These are phyloP conservation scores for Pagrus major DNA, from an alignment of 2,113 vertebrate genomes.

Conservation along the genomic window DNA sequence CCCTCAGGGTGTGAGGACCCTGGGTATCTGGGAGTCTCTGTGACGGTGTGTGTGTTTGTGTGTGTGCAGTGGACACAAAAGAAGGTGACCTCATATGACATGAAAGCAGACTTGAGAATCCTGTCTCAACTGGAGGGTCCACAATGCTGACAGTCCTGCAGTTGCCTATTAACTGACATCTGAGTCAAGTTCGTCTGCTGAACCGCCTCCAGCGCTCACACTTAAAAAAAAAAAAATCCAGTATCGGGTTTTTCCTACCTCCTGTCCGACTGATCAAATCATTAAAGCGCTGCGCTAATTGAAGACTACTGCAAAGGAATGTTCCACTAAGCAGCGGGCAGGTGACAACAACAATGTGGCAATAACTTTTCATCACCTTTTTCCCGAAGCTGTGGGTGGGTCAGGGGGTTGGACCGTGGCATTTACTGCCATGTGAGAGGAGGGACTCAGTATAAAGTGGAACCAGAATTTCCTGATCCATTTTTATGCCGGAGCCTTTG, in stretches of 20 bases:
- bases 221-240: neutral
- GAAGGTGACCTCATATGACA: conserved; percentile 74
- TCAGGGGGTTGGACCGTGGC: conserved; percentile 43
- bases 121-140: conserved; percentile 58
- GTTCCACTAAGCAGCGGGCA: conserved; percentile 13
- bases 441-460: conserved; percentile 51
- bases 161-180: conserved; percentile 57
- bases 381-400: conserved; percentile 35
- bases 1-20: conserved; percentile 57
- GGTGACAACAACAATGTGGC: conserved; percentile 56
- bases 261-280: conserved; percentile 12
- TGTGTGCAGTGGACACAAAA: conserved; percentile 60
- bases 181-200: conserved; percentile 51
- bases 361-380: conserved; percentile 40
- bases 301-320: conserved; percentile 20
- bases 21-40: conserved; percentile 33
- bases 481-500: conserved; percentile 78
- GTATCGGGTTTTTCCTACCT: conserved; percentile 12
- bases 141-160: conserved; percentile 43
- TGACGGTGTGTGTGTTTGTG: conserved; percentile 25
- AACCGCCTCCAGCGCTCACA: neutral
- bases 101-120: conserved; percentile 70
- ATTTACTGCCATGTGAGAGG: conserved; percentile 58
- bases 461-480: conserved; percentile 81
- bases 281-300: conserved; percentile 21